Conservation (phyloP, 2,888 invertebrate genomes). For the Idaea aversata region DNA sequence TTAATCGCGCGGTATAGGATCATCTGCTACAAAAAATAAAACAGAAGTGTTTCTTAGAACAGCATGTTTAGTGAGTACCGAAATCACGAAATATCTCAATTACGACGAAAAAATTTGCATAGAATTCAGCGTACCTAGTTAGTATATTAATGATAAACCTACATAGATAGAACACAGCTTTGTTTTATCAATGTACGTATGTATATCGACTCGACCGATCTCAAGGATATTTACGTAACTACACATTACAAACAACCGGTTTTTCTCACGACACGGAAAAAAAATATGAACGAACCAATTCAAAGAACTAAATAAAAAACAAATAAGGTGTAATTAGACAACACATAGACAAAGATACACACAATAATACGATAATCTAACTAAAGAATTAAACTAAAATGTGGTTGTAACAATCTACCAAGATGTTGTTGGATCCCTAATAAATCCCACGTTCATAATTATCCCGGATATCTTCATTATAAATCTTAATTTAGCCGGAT, state of each 20-base stretch:
- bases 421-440: slow-evolving; percentile 9
- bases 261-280: slow-evolving; percentile 38
- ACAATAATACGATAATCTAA: not conserved
- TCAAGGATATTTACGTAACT: slow-evolving; percentile 58
- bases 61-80: not conserved
- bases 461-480: slow-evolving; percentile 15
- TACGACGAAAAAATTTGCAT: not conserved
- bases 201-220: slow-evolving; percentile 34
- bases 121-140: not conserved
- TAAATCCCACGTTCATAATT: slow-evolving; percentile 9
- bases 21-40: not conserved
- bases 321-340: slow-evolving; percentile 3
- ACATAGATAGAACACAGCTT: slow-evolving; percentile 32
- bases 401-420: not conserved
- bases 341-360: not conserved
- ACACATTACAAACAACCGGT: slow-evolving; percentile 41
- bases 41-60: not conserved
- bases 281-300: slow-evolving; percentile 18
- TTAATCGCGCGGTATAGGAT: too few species aligned
- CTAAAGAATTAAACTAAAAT: slow-evolving; percentile 10
- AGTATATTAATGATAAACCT: not conserved
- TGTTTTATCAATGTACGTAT: slow-evolving; percentile 29
- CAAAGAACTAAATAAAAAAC: slow-evolving; percentile 10
- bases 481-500: slow-evolving; percentile 24
- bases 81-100: not conserved